phyloP scores from a whole-genome alignment of 2,888 invertebrate species.

The Cataglyphis cursor region DNA sequence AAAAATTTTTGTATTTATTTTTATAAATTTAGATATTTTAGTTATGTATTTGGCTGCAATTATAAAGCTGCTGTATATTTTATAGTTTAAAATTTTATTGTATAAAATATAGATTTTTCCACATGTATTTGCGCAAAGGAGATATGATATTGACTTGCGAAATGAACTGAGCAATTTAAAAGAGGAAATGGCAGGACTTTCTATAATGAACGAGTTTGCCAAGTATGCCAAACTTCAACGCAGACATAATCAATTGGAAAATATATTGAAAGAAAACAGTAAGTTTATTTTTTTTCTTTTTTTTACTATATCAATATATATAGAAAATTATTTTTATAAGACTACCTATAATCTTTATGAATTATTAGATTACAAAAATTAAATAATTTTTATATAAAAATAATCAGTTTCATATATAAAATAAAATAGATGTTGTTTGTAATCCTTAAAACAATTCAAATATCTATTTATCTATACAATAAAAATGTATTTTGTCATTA shows the following conservation, averaged over 20 bases:
- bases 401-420: background rate
- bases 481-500: background rate
- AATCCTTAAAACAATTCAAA: background rate
- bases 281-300: constrained; percentile 33
- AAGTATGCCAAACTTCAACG: constrained; percentile 86
- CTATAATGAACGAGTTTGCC: constrained; percentile 86
- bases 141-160: constrained; percentile 73
- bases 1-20: background rate
- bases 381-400: background rate
- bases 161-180: constrained; percentile 78
- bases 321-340: constrained; percentile 17
- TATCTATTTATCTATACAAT: background rate
- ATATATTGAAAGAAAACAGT: constrained; percentile 81
- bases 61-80: background rate
- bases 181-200: constrained; percentile 82
- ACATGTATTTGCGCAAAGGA: constrained; percentile 72
- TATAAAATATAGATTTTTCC: constrained; percentile 74
- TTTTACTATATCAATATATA: background rate
- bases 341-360: background rate
- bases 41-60: background rate
- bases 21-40: background rate
- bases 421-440: background rate
- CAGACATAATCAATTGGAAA: constrained; percentile 82
- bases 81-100: constrained; percentile 8
- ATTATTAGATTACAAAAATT: background rate